Percentiles rank a stretch among this genome's conserved stretches.
These are phyloP conservation scores for Mastomys coucha DNA, from an alignment of 2,113 vertebrate species.

Conservation along the genomic window DNA sequence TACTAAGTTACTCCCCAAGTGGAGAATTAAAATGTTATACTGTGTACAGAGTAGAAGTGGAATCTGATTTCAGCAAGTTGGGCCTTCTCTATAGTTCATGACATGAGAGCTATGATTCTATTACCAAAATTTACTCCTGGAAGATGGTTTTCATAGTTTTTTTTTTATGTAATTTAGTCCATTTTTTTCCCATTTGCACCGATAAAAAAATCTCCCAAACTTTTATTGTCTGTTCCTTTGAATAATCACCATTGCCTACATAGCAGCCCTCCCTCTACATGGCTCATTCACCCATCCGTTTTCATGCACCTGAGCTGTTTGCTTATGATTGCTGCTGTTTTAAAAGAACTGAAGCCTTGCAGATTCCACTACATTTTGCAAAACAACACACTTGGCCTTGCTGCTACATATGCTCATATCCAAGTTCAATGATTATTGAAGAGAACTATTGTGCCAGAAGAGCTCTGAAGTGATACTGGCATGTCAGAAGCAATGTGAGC, in stretches of 20 bases:
- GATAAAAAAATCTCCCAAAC: not conserved
- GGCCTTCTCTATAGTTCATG: not conserved
- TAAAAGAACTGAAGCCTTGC: not conserved
- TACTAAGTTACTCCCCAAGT: not conserved
- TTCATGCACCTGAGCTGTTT: not conserved
- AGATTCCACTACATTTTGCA: not conserved
- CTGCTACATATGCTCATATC: not conserved
- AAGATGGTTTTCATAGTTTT: not conserved
- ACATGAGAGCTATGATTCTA: not conserved
- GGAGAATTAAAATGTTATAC: not conserved
- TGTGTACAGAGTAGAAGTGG: not conserved
- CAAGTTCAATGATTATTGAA: conserved; percentile 53
- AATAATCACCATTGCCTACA: not conserved
- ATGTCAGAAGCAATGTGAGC: conserved; percentile 60
- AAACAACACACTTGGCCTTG: not conserved
- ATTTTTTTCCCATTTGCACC: not conserved
- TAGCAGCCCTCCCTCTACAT: not conserved
- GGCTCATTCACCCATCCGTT: not conserved
- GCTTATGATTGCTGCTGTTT: conserved; percentile 1
- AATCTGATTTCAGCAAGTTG: not conserved
- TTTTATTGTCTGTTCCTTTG: conserved; percentile 39
- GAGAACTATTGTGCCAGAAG: not conserved
- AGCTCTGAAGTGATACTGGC: conserved; percentile 51
- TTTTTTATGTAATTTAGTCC: not conserved
- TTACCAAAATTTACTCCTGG: not conserved